phyloP scores from a whole-genome alignment of 2,113 vertebrate species.

The Semnornis frantzii region DNA sequence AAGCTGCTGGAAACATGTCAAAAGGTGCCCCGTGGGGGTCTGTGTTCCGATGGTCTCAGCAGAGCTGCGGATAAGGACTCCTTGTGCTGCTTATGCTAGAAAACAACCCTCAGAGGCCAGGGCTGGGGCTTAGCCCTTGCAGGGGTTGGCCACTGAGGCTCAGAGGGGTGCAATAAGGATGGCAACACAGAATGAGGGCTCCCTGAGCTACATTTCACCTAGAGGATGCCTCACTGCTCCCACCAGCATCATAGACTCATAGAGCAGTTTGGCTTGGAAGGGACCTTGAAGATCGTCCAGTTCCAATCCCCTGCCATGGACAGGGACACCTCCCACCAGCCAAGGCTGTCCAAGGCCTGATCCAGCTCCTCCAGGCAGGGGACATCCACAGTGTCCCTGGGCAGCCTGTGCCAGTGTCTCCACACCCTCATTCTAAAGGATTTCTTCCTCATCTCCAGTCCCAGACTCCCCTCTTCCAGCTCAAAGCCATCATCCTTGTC shows the following conservation, averaged over 20 bases:
- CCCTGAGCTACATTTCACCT: neutral
- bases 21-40: neutral
- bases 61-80: neutral
- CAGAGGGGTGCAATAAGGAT: neutral
- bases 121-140: neutral
- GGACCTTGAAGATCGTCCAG: too few species aligned
- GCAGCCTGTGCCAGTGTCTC: too few species aligned
- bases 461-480: too few species aligned
- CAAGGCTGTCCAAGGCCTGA: too few species aligned
- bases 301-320: too few species aligned
- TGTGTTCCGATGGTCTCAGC: neutral
- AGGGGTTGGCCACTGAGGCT: neutral
- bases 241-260: neutral
- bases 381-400: too few species aligned
- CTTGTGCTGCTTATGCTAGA: neutral
- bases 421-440: too few species aligned
- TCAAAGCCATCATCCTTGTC: too few species aligned
- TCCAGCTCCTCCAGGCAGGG: too few species aligned
- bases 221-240: neutral
- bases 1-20: neutral
- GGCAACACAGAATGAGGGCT: rapidly evolving
- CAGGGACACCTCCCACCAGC: too few species aligned
- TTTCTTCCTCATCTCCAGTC: too few species aligned
- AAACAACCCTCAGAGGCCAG: neutral
- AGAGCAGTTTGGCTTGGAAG: too few species aligned